Percentiles rank a stretch among this genome's conserved stretches.
phyloP scores from a whole-genome alignment of 2,888 invertebrate species.

The Lithophane semibrunnea region DNA sequence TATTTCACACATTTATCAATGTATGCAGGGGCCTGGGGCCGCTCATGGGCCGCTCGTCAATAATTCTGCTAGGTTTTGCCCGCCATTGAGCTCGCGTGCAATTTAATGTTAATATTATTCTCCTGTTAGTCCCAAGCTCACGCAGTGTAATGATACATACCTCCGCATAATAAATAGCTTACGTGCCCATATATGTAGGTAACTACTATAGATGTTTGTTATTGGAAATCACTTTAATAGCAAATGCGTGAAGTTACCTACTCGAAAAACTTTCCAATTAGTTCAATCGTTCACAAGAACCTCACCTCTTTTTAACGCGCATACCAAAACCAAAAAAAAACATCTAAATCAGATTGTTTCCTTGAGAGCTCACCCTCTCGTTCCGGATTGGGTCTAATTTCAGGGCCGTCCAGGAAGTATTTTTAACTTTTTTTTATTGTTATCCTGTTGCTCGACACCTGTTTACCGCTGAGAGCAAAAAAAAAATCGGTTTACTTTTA shows the following conservation, averaged over 20 bases:
- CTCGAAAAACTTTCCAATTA: slow-evolving; percentile 16
- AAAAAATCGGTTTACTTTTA: not conserved
- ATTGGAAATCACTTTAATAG: slow-evolving; percentile 30
- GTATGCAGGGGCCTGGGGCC: slow-evolving; percentile 61
- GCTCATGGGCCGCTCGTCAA: slow-evolving; percentile 32
- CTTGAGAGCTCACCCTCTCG: not conserved
- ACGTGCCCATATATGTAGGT: not conserved
- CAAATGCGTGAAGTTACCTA: not conserved
- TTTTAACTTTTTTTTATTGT: slow-evolving; percentile 5
- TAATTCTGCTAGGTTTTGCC: slow-evolving; percentile 24
- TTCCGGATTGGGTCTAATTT: slow-evolving; percentile 15
- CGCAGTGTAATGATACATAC: slow-evolving; percentile 36
- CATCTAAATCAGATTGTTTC: slow-evolving; percentile 9
- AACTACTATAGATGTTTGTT: not conserved
- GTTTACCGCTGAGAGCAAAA: not conserved
- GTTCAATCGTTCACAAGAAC: slow-evolving; percentile 2
- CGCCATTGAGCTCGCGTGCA: slow-evolving; percentile 48
- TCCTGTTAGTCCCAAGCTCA: slow-evolving; percentile 18
- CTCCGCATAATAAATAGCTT: slow-evolving; percentile 16
- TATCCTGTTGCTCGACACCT: not conserved
- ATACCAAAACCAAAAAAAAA: not conserved
- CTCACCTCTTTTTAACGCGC: not conserved
- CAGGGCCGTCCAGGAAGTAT: slow-evolving; percentile 15
- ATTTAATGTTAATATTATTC: slow-evolving; percentile 56
- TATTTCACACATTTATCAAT: slow-evolving; percentile 66